A percentile compares a stretch with the other conserved stretches of the same genome.
phyloP scores from a whole-genome alignment of 2,888 invertebrate species.

The Drosophila atripex region DNA sequence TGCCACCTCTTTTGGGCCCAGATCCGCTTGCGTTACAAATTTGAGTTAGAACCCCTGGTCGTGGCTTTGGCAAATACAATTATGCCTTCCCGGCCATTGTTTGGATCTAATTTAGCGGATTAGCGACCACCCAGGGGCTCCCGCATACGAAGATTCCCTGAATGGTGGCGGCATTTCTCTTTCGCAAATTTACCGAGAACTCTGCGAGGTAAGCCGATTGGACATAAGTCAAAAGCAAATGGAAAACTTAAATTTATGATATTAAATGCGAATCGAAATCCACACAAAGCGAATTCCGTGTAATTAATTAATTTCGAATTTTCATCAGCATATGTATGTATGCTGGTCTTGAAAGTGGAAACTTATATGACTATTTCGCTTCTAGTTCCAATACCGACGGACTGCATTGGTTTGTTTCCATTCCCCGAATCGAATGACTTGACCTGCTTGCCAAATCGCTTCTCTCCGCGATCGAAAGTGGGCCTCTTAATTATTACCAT shows the following conservation, averaged over 20 bases:
- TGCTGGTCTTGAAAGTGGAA: neutral
- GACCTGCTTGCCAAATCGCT: conserved; percentile 33
- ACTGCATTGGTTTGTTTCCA: conserved; percentile 2
- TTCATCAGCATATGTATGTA: conserved; percentile 1
- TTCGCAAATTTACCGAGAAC: conserved; percentile 24
- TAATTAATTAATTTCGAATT: conserved; percentile 33
- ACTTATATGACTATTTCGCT: neutral
- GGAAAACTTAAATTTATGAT: conserved; percentile 1
- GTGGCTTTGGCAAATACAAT: conserved; percentile 55
- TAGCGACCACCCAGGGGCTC: conserved; percentile 60
- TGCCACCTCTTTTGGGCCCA: conserved; percentile 21
- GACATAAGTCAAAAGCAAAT: conserved; percentile 7
- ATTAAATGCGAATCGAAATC: conserved; percentile 13
- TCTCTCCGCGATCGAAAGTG: conserved; percentile 28
- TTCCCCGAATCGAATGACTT: conserved; percentile 15
- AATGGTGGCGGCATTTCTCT: conserved; percentile 49
- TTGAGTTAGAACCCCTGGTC: conserved; percentile 22
- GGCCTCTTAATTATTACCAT: conserved; percentile 29
- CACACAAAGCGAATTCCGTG: conserved; percentile 8
- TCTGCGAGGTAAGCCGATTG: conserved; percentile 29
- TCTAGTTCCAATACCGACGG: neutral
- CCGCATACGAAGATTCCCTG: conserved; percentile 38
- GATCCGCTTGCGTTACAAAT: conserved; percentile 29
- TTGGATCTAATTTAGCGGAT: conserved; percentile 46
- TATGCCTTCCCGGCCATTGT: conserved; percentile 64